Evolutionary conservation across 2,113 vertebrate species (phyloP), one percentile per base, ranked within the genome.

Genomic region (Bujurquina vittata): DNA sequence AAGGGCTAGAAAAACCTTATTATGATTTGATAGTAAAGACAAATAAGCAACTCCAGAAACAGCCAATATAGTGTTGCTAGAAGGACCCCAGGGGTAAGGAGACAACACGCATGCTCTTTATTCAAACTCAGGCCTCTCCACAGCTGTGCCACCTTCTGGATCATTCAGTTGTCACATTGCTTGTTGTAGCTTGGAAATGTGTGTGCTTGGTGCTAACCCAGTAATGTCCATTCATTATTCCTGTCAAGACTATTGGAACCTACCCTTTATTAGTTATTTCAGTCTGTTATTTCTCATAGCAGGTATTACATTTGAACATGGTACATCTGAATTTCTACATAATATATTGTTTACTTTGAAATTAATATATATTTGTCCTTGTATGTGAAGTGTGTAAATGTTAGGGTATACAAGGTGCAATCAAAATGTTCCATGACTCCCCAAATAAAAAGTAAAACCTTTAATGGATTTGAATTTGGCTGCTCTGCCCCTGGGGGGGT

Each of bases 301-400:
- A 72, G 46, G 46, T 72, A 54, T 72, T 54, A 72, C 65, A 72
- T 72, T 54, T 72, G 67, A 72, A 72, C 43, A 54, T 54, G 46
- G 18, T 72, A 54, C 67, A 54, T 54, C 67, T 72, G 67, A 72
- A 72, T 72, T 72, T 54, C 46, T 72, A 72, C 46, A 33, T 46
- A 72, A 23, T 52, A 69, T 52, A 52, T 20, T 72, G 65, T 46
- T 72, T 72, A 72, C 17, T 33, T 72, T 26, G 18, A 72, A 52
- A 12, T 72, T 18, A 52, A 52, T 72, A 69, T 26, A 52, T 72
- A 31, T 54, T 15, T 12, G 20, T 10, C 23, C 67, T 72, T 72
- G 43, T 72, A 31, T 72, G 67, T 31, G 67, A 72, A 31, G 46
- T 29, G 3, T 52, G 18, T 20, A 49, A 54, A 72, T 72, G 26